Base-by-base conservation (phyloP, 1,140 invertebrate genomes). In the Drosophila mojavensis region DNA sequence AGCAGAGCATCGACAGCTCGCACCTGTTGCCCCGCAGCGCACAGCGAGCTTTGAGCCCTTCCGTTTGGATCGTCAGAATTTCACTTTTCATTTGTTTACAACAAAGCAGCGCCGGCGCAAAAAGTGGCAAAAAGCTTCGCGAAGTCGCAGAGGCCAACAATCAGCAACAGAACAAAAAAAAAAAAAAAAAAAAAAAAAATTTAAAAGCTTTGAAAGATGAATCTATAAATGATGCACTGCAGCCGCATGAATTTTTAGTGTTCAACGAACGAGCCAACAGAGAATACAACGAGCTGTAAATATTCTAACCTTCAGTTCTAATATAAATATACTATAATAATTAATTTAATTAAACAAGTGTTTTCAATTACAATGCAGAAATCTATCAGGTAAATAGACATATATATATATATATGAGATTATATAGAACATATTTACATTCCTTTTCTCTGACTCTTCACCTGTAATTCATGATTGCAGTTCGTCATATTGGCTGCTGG, bases 171-270 rank as follows among this genome's bases (percentile, higher is more conserved):
- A 48, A 43, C 36, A 50, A n/a, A 15, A 30, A 17, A 17, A 17
- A 17, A 17, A 17, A n/a, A n/a, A n/a, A n/a, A n/a, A 1, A 30
- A 33, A 24, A 64, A 75, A 24, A 24, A 24, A 24, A 24, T 24
- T 3, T 24, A 24, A 24, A 75, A 75, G 72, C 73, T 75, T 65
- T 11, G 3, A n/a, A 28, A 50, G 65, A 78, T 53, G 50, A 64
- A 54, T 79, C 67, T 79, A 88, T 86, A 86, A 78, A 86, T 67
- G 79, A 66, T 64, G 74, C 54, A 69, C 39, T 75, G 66, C 77
- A 68, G 47, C 66, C 71, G 79, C 68, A 69, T 48, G 30, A 41
- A 45, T 64, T 56, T 70, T 70, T 66, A 88, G 83, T 88, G 75
- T 59, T 65, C 45, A 75, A 13, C 54, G 41, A 75, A 51, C 48